Evolutionary conservation across 2,888 invertebrate genomes (phyloP), one percentile per base, ranked within the genome.

Genomic region (Watsonalla cultraria): DNA sequence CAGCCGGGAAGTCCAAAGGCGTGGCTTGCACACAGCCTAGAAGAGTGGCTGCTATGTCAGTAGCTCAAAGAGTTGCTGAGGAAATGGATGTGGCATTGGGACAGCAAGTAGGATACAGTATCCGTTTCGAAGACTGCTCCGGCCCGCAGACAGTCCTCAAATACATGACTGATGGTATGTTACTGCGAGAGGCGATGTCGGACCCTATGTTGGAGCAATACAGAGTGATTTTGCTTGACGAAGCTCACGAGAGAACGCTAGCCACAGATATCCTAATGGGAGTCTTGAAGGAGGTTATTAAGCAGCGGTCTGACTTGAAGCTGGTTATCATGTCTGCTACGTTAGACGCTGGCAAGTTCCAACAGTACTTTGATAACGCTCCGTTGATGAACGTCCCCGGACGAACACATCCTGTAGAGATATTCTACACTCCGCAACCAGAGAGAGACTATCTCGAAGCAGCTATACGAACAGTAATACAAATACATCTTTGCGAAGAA

Each of bases 131-230:
- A 85, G 99, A 99, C 88, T 99, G 99, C 78, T 98, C 99, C 2
- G 97, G 98, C 0, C 93, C 96, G 0, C 96, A 96, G 76, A 99
- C 99, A 0, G 92, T 98, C 35, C 92, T 99, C 0, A 99, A 99
- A 77, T 99, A 99, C 82, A 98, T 99, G 98, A 99, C 99, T 11
- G 99, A 99, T 74, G 99, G 99, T 97, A 99, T 99, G 99, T 93
- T 99, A 82, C 91, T 99, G 39, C 92, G 99, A 59, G 99, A 99
- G 91, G 99, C 98, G 0, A 99, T 99, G 99, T 98, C 98, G 0
- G 99, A 99, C 83, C 99, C 99, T 0, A 96, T 99, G 94, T 87
- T 99, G 7, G 99, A 99, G 68, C 94, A 95, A 9, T 99, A 99
- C 85, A 96, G 98, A 77, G 98, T 98, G 4, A 96, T 99, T 45